These are phyloP conservation scores for Stichodactyla mertensii DNA, from an alignment of 64 coral and sea anemone genomes.

Conservation along the genomic window DNA sequence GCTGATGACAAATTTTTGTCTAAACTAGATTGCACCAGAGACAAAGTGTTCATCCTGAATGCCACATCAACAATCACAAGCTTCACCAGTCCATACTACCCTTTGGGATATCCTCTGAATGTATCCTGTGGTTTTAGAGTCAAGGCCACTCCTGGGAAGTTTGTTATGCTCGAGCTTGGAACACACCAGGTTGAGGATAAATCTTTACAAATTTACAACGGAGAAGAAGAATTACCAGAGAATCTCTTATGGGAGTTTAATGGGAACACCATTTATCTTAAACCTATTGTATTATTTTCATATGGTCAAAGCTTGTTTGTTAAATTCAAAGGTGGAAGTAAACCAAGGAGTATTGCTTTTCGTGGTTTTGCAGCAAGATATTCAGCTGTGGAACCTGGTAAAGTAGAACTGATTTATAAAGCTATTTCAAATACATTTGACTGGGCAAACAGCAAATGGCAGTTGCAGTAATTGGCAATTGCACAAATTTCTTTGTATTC, in stretches of 20 bases:
- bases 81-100: slow-evolving; percentile 34
- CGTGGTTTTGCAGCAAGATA: background rate
- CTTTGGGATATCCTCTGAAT: background rate
- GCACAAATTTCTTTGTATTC: too few relatives aligned
- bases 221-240: background rate
- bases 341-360: background rate
- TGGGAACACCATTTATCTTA: background rate
- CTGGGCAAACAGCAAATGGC: too few relatives aligned
- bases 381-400: background rate
- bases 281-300: background rate
- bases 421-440: too few relatives aligned
- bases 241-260: background rate
- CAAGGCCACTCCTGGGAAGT: slow-evolving; percentile 24
- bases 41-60: background rate
- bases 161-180: slow-evolving; percentile 6
- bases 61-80: background rate
- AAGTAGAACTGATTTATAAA: background rate
- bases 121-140: slow-evolving; percentile 15
- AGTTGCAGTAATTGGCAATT: too few relatives aligned
- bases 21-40: background rate
- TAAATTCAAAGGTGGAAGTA: background rate
- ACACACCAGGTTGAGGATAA: background rate
- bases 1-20: background rate
- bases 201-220: background rate
- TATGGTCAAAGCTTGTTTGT: background rate